Conservation (phyloP, 2,888 invertebrate species). For the Cantharis nigra region DNA sequence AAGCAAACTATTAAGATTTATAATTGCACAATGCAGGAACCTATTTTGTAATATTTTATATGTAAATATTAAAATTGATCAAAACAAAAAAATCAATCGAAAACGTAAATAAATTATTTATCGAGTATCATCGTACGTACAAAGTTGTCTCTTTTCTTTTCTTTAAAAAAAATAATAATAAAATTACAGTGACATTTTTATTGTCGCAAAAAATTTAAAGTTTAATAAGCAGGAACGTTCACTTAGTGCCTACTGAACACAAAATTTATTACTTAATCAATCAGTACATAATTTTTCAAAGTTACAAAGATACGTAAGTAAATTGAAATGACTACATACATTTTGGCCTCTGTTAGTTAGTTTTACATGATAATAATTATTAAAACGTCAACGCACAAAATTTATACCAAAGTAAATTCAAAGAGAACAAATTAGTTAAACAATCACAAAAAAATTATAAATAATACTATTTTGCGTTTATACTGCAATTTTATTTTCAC, state of each 20-base stretch:
- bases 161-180: not conserved
- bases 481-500: conserved; percentile 12
- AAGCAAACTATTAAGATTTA: conserved; percentile 46
- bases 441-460: conserved; percentile 28
- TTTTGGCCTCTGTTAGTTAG: conserved; percentile 36
- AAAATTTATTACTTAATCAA: conserved; percentile 24
- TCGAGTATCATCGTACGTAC: conserved; percentile 6
- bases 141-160: not conserved
- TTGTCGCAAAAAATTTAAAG: conserved; percentile 22
- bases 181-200: conserved; percentile 9
- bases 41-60: conserved; percentile 38
- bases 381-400: conserved; percentile 4
- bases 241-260: conserved; percentile 39
- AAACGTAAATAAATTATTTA: conserved; percentile 1
- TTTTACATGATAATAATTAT: conserved; percentile 3
- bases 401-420: conserved; percentile 5
- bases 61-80: conserved; percentile 9
- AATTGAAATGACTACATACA: conserved; percentile 29
- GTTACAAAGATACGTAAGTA: conserved; percentile 21
- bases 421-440: conserved; percentile 5
- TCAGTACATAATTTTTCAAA: conserved; percentile 25
- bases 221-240: conserved; percentile 40
- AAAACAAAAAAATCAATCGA: conserved; percentile 15
- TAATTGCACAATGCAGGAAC: conserved; percentile 50
- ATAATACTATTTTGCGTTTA: conserved; percentile 17